These are phyloP conservation scores for Brenthis daphne DNA, from an alignment of 2,888 invertebrate genomes.

Conservation along the genomic window DNA sequence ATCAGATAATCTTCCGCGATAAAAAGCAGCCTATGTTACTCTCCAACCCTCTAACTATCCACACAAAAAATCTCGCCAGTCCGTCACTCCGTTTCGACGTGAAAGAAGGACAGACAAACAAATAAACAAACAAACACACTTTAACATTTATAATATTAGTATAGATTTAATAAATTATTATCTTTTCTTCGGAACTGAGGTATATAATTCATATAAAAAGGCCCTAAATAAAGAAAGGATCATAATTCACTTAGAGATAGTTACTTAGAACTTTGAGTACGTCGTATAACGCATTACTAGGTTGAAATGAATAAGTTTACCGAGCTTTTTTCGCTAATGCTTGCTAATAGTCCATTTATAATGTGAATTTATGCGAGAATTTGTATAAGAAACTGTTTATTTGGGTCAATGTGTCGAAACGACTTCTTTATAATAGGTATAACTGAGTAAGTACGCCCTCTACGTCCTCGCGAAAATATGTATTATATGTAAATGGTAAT, in stretches of 20 bases:
- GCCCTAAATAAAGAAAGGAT: neutral
- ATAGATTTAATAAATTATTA: too few relatives aligned
- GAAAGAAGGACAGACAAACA: too few relatives aligned
- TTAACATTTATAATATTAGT: too few relatives aligned
- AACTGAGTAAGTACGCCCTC: neutral
- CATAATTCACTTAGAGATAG: conserved; percentile 2
- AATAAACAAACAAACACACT: too few relatives aligned
- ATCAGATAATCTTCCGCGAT: too few relatives aligned
- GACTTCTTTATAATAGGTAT: conserved; percentile 8
- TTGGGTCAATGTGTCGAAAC: conserved; percentile 32
- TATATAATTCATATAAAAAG: neutral
- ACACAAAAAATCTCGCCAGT: too few relatives aligned
- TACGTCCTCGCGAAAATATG: neutral
- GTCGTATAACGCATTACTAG: neutral
- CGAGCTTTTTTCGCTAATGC: conserved; percentile 1
- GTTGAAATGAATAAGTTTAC: neutral
- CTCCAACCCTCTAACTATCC: too few relatives aligned
- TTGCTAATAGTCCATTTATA: neutral
- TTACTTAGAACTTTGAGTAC: neutral
- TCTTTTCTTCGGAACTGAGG: neutral
- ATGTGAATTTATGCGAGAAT: neutral
- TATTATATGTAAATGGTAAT: conserved; percentile 3
- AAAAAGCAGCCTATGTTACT: too few relatives aligned
- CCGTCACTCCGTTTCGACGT: too few relatives aligned
- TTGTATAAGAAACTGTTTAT: conserved; percentile 31